A percentile compares a stretch with the other conserved stretches of the same genome.
Evolutionary conservation across 30 jellyfish, hydroid and myxozoan species (phyloP).

Genomic region (Cassiopea xamachana): DNA sequence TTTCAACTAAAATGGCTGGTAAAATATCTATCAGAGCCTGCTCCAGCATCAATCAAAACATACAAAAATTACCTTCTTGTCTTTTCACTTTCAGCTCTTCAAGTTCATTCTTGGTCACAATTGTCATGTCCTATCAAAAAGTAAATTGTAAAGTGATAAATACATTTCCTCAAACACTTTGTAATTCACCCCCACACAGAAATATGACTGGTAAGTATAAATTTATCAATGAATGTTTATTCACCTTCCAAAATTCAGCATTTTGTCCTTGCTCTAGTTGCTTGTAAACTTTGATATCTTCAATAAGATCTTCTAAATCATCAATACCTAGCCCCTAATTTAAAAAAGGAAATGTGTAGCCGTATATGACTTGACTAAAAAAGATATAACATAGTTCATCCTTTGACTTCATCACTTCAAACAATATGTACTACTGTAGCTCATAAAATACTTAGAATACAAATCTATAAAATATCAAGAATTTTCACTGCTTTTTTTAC

Average conservation of each 20-base stretch:
- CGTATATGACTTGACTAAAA: background rate
- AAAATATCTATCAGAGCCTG: no score
- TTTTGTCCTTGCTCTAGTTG: constrained; percentile 89
- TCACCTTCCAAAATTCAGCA: constrained; percentile 94
- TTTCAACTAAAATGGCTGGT: no score
- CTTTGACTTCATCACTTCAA: no score
- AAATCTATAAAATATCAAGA: no score
- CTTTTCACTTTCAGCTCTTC: constrained; percentile 65
- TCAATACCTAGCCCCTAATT: constrained; percentile 92
- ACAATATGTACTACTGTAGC: no score
- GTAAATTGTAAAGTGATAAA: background rate
- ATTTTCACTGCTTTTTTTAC: no score
- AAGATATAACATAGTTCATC: no score
- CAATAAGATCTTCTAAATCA: constrained; percentile 96
- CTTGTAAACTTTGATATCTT: constrained; percentile 90
- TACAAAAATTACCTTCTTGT: constrained; percentile 49
- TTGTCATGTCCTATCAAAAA: constrained; percentile 85
- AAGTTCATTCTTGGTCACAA: constrained; percentile 83
- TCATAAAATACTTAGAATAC: no score
- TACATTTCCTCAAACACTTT: background rate
- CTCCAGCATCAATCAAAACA: no score
- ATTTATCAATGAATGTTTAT: background rate
- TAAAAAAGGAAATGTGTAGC: background rate
- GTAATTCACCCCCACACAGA: background rate
- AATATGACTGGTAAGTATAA: background rate